Percentiles rank a stretch among this genome's conserved stretches.
These are phyloP conservation scores for Seriola quinqueradiata DNA, from an alignment of 2,113 vertebrate genomes.

Conservation along the genomic window DNA sequence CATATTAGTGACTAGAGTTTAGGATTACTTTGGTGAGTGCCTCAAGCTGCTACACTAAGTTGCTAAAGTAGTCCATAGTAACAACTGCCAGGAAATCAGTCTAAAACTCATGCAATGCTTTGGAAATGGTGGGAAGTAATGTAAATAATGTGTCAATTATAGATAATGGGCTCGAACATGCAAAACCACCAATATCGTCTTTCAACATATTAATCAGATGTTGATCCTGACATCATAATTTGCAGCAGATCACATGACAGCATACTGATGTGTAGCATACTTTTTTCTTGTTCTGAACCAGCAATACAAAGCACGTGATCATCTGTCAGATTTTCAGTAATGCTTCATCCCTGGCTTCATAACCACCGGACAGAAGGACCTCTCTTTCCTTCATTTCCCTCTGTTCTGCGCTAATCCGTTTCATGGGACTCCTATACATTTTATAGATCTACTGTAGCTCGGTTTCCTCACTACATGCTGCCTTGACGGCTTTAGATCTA, in stretches of 20 bases:
- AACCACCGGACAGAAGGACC: not conserved
- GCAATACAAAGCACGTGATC: not conserved
- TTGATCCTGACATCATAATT: slow-evolving; percentile 18
- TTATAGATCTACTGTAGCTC: slow-evolving; percentile 3
- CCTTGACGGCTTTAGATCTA: slow-evolving; percentile 38
- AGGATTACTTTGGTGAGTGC: not conserved
- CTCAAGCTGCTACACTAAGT: not conserved
- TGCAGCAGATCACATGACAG: not conserved
- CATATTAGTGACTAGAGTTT: not conserved
- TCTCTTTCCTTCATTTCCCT: slow-evolving; percentile 25
- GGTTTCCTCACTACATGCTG: slow-evolving; percentile 7
- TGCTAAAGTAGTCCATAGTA: not conserved
- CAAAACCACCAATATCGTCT: not conserved
- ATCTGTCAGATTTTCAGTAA: slow-evolving; percentile 25
- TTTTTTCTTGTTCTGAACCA: slow-evolving; percentile 5
- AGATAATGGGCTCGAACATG: slow-evolving; percentile 5
- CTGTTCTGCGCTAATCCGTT: slow-evolving; percentile 39
- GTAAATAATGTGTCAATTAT: not conserved
- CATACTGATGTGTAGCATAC: not conserved
- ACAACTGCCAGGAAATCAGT: not conserved
- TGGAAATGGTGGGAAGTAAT: slow-evolving; percentile 14
- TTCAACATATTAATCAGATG: slow-evolving; percentile 13
- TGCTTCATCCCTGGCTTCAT: not conserved
- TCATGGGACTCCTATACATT: slow-evolving; percentile 6
- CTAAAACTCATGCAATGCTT: not conserved